phyloP scores from a whole-genome alignment of 2,797 vertebrate species.

The Argentina silus region DNA sequence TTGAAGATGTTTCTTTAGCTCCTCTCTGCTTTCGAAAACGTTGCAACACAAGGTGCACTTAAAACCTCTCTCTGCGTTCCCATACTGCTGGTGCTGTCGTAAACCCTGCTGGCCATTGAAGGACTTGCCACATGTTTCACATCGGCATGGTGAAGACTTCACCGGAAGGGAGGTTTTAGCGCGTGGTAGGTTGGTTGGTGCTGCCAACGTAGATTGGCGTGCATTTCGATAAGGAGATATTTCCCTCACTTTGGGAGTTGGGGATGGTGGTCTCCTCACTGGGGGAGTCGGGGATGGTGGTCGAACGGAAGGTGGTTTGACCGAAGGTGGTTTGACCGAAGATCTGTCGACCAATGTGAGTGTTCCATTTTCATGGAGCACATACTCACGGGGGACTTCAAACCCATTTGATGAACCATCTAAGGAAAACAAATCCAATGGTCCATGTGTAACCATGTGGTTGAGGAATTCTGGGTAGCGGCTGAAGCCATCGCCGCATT shows the following conservation, averaged over 20 bases:
- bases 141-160: constrained; percentile 53
- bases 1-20: constrained; percentile 75
- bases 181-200: no score
- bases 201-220: no score
- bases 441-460: constrained; percentile 80
- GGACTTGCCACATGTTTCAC: constrained; percentile 78
- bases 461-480: constrained; percentile 75
- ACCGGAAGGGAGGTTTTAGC: no score
- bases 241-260: no score
- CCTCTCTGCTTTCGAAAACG: constrained; percentile 71
- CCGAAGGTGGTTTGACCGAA: constrained; percentile 55
- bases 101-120: constrained; percentile 77
- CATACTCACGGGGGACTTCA: constrained; percentile 80
- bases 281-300: constrained; percentile 57
- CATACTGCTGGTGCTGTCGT: constrained; percentile 79
- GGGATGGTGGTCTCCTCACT: background rate
- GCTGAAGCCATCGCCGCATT: constrained; percentile 84
- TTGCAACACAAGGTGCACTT: constrained; percentile 83
- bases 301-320: constrained; percentile 63
- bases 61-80: constrained; percentile 77
- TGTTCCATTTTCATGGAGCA: constrained; percentile 83
- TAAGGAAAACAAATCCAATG: constrained; percentile 75
- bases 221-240: no score
- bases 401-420: constrained; percentile 76
- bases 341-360: constrained; percentile 75